Percentiles rank a stretch among this genome's conserved stretches.
phyloP scores from a whole-genome alignment of 1,140 invertebrate genomes.

The Chymomyza costata region DNA sequence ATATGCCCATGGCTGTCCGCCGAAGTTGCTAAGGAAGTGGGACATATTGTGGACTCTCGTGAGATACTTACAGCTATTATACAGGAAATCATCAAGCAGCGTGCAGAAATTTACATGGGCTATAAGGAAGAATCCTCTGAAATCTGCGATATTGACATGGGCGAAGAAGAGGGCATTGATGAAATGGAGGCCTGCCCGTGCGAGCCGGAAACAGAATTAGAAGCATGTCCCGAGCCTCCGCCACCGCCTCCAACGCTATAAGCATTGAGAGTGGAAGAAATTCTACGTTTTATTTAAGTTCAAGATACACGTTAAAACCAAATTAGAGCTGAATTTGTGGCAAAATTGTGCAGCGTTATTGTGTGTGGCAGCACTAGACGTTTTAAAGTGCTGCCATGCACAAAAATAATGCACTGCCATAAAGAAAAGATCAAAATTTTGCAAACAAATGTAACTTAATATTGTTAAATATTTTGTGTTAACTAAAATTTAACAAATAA shows the following conservation, averaged over 20 bases:
- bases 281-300: slow-evolving; percentile 33
- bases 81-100: slow-evolving; percentile 83
- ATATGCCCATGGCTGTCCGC: slow-evolving; percentile 93
- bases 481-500: slow-evolving; percentile 50
- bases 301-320: no score
- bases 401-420: slow-evolving; percentile 34
- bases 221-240: slow-evolving; percentile 35
- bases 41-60: slow-evolving; percentile 85
- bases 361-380: slow-evolving; percentile 45
- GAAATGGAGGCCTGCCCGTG: slow-evolving; percentile 47
- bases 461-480: slow-evolving; percentile 69
- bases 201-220: slow-evolving; percentile 36
- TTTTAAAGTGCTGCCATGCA: slow-evolving; percentile 39
- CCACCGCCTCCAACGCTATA: slow-evolving; percentile 34
- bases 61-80: slow-evolving; percentile 88
- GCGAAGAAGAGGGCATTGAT: slow-evolving; percentile 48
- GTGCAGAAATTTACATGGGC: slow-evolving; percentile 77
- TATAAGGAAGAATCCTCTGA: slow-evolving; percentile 51
- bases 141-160: slow-evolving; percentile 17
- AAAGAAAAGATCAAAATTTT: slow-evolving; percentile 8
- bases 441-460: slow-evolving; percentile 33
- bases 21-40: slow-evolving; percentile 86
- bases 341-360: slow-evolving; percentile 45
- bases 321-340: no score
- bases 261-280: slow-evolving; percentile 1